Percentiles rank a stretch among this genome's conserved stretches.
phyloP scores from a whole-genome alignment of 1,140 invertebrate species.

The Lepidotrigona ventralis region DNA sequence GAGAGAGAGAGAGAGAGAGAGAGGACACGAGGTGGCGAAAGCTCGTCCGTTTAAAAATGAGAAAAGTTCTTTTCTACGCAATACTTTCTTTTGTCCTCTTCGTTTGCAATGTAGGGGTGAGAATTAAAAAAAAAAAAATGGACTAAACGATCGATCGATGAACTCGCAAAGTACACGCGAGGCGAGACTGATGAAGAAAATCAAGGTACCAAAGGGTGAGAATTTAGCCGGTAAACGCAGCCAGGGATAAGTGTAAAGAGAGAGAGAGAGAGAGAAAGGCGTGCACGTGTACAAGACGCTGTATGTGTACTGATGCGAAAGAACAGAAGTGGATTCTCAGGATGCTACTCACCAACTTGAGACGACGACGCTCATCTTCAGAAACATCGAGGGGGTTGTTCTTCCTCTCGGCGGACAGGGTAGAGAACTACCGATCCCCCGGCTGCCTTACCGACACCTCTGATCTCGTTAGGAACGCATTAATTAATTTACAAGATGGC shows the following conservation, averaged over 20 bases:
- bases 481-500: constrained; percentile 79
- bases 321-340: constrained; percentile 19
- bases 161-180: no score
- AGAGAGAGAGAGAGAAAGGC: background rate
- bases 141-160: background rate
- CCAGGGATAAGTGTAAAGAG: no score
- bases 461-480: constrained; percentile 77
- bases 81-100: no score
- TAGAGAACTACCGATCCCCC: constrained; percentile 63
- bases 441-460: constrained; percentile 74
- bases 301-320: constrained; percentile 1
- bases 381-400: constrained; percentile 68
- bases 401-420: constrained; percentile 63
- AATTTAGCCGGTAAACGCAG: constrained; percentile 1
- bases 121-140: background rate
- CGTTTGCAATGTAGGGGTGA: background rate
- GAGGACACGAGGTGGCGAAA: background rate
- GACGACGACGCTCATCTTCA: constrained; percentile 26
- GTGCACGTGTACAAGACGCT: background rate
- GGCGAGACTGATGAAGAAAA: background rate
- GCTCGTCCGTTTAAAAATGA: background rate
- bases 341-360: constrained; percentile 36
- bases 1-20: background rate
- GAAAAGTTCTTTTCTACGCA: background rate
- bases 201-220: no score